Evolutionary conservation across 2,888 invertebrate genomes (phyloP).

Genomic region (Patella pellucida): DNA sequence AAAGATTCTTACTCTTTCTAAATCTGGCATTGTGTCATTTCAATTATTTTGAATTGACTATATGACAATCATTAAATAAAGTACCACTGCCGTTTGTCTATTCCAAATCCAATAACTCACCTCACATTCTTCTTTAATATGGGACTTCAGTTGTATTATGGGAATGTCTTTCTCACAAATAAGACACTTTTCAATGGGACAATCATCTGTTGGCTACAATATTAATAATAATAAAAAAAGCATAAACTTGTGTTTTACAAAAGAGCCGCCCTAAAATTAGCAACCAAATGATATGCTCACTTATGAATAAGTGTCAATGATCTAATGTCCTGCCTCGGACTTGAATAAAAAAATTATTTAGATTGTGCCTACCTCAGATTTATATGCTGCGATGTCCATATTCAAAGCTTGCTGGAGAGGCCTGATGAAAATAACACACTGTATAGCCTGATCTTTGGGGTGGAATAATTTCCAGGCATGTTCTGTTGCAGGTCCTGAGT

Average conservation of each 20-base stretch:
- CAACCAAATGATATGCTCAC: too few species aligned
- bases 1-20: slow-evolving; percentile 7
- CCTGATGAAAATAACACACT: slow-evolving; percentile 10
- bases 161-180: slow-evolving; percentile 6
- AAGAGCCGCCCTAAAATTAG: too few species aligned
- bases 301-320: too few species aligned
- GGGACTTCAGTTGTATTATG: slow-evolving; percentile 9
- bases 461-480: slow-evolving; percentile 5
- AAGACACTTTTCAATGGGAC: slow-evolving; percentile 9
- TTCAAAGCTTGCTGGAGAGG: slow-evolving; percentile 6
- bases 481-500: slow-evolving; percentile 2
- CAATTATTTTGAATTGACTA: slow-evolving; percentile 6
- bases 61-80: not conserved
- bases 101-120: slow-evolving; percentile 7
- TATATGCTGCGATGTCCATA: not conserved
- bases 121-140: slow-evolving; percentile 6
- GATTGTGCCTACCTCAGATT: slow-evolving; percentile 11
- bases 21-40: slow-evolving; percentile 1
- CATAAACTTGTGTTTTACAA: slow-evolving; percentile 5
- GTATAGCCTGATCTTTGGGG: slow-evolving; percentile 10
- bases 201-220: slow-evolving; percentile 11
- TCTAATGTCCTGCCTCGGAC: too few species aligned
- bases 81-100: slow-evolving; percentile 6
- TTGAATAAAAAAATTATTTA: not conserved
- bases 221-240: slow-evolving; percentile 7